phyloP scores from a whole-genome alignment of 2,888 invertebrate species.

The Eristalis arbustorum region DNA sequence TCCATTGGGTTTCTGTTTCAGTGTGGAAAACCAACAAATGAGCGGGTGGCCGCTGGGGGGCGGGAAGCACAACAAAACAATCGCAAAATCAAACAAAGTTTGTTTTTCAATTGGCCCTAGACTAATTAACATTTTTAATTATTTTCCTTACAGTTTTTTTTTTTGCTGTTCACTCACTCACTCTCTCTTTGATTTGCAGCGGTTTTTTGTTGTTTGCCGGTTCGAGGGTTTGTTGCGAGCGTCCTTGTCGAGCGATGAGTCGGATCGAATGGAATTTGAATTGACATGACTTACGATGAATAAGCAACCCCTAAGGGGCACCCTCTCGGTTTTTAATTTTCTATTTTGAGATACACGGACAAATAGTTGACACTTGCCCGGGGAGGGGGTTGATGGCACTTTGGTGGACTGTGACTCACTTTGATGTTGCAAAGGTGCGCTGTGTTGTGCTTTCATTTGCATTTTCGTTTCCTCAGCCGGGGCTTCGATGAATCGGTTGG shows the following conservation, averaged over 20 bases:
- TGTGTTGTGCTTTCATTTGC: background rate
- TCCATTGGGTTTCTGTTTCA: conserved; percentile 17
- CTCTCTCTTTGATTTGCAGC: background rate
- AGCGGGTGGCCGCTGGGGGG: no score
- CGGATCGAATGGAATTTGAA: conserved; percentile 52
- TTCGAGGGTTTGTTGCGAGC: background rate
- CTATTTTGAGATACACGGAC: background rate
- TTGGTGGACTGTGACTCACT: background rate
- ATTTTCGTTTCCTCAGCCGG: no score
- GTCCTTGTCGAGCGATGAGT: conserved; percentile 52
- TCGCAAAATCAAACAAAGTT: conserved; percentile 40
- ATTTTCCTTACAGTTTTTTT: conserved; percentile 25
- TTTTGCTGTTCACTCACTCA: background rate
- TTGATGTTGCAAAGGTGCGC: background rate
- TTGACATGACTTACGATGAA: conserved; percentile 19
- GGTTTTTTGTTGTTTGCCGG: background rate
- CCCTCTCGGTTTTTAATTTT: background rate
- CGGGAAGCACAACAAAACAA: conserved; percentile 5
- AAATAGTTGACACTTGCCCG: background rate
- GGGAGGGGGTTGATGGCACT: background rate
- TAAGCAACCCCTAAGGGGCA: conserved; percentile 7
- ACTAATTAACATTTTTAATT: conserved; percentile 67
- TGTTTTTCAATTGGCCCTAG: conserved; percentile 53
- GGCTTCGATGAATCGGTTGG: background rate
- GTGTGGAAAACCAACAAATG: background rate